Percentiles rank a stretch among this genome's conserved stretches.
These are phyloP conservation scores for Caprella mutica DNA, from an alignment of 2,888 invertebrate genomes.

Conservation along the genomic window DNA sequence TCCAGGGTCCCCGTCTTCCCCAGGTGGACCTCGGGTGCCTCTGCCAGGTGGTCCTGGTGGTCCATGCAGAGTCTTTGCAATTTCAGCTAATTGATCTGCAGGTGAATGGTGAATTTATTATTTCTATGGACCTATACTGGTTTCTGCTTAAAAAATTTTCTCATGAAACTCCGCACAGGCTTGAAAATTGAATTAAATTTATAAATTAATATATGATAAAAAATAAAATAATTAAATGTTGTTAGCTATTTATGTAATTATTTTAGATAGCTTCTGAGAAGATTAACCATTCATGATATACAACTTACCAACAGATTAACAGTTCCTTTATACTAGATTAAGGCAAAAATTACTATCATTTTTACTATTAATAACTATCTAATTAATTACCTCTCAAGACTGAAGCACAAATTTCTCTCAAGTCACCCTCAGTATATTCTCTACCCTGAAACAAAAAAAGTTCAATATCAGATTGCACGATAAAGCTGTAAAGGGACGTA, in stretches of 20 bases:
- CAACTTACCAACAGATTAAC: not conserved
- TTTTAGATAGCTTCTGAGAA: not conserved
- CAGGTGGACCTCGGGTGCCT: slow-evolving; percentile 51
- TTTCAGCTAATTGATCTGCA: slow-evolving; percentile 61
- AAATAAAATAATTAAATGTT: too few relatives aligned
- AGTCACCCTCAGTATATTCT: slow-evolving; percentile 57
- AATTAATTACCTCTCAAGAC: slow-evolving; percentile 58
- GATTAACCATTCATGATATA: not conserved
- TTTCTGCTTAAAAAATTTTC: too few relatives aligned
- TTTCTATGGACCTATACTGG: too few relatives aligned
- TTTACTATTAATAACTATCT: too few relatives aligned
- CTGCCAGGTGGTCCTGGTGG: slow-evolving; percentile 57
- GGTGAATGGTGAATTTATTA: not conserved
- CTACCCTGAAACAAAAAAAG: slow-evolving; percentile 48
- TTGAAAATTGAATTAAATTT: too few relatives aligned
- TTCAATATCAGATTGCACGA: too few relatives aligned
- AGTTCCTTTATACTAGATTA: too few relatives aligned
- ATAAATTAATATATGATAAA: too few relatives aligned
- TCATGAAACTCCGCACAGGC: too few relatives aligned
- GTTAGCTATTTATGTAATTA: too few relatives aligned
- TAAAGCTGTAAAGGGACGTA: too few relatives aligned
- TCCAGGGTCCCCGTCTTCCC: slow-evolving; percentile 51
- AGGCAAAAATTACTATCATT: too few relatives aligned
- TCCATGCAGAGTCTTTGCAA: slow-evolving; percentile 51
- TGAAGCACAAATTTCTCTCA: slow-evolving; percentile 66